Evolutionary conservation across 2,888 invertebrate species (phyloP).

Genomic region (Drosophila glabriapex): DNA sequence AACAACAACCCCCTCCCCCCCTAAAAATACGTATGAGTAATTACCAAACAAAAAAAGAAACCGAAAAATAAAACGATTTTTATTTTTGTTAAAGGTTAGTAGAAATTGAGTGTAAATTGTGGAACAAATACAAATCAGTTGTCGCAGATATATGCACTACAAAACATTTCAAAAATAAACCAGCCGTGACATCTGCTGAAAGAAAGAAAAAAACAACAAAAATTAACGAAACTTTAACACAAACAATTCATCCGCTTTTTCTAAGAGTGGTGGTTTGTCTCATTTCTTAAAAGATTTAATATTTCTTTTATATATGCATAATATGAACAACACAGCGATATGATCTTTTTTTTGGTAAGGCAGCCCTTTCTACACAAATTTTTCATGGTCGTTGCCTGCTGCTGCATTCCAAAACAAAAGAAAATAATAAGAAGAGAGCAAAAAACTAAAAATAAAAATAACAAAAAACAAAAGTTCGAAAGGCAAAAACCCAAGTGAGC

Average conservation of each 20-base stretch:
- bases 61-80: background rate
- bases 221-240: conserved; percentile 10
- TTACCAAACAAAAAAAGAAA: background rate
- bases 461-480: conserved; percentile 74
- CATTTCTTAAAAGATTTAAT: background rate
- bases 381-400: conserved; percentile 76
- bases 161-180: conserved; percentile 28
- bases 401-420: conserved; percentile 66
- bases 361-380: conserved; percentile 66
- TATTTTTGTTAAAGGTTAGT: conserved; percentile 56
- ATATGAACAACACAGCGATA: background rate
- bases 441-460: conserved; percentile 20
- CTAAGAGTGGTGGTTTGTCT: background rate
- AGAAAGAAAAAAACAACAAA: background rate
- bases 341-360: background rate
- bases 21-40: conserved; percentile 9
- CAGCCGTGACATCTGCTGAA: background rate
- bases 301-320: conserved; percentile 1
- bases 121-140: conserved; percentile 12
- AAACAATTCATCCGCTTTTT: background rate
- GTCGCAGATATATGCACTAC: conserved; percentile 5
- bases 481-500: conserved; percentile 82
- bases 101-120: conserved; percentile 38
- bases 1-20: conserved; percentile 1
- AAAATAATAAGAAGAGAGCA: conserved; percentile 34